A percentile compares a stretch with the other conserved stretches of the same genome.
Conservation (phyloP, 1,140 invertebrate genomes). For the Trachymyrmex cornetzi region DNA sequence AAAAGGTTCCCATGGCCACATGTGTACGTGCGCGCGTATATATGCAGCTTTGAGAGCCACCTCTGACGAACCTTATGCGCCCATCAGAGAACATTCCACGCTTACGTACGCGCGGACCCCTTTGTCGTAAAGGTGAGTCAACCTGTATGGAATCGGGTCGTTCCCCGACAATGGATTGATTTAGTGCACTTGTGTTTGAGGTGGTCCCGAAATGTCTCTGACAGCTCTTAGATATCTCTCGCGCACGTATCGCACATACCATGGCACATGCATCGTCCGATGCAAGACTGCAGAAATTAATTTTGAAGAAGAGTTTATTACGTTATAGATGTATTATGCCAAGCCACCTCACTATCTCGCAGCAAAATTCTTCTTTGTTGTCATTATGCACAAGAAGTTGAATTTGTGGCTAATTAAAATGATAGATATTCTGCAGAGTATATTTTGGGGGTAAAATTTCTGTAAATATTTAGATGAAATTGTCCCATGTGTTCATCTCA, state of each 20-base stretch:
- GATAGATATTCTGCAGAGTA: background rate
- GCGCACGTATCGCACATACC: background rate
- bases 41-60: slow-evolving; percentile 8
- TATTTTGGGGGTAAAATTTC: background rate
- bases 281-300: slow-evolving; percentile 10
- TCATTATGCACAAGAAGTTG: background rate
- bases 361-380: background rate
- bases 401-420: background rate
- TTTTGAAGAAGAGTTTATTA: background rate
- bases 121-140: slow-evolving; percentile 80
- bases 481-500: background rate
- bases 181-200: slow-evolving; percentile 79
- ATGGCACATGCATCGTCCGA: background rate
- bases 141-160: slow-evolving; percentile 79
- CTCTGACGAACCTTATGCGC: slow-evolving; percentile 18
- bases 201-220: slow-evolving; percentile 66
- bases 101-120: slow-evolving; percentile 53
- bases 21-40: background rate
- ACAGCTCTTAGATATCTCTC: slow-evolving; percentile 66
- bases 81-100: slow-evolving; percentile 34
- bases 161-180: slow-evolving; percentile 82
- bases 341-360: background rate
- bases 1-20: slow-evolving; percentile 59
- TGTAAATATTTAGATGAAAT: background rate
- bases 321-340: background rate